Evolutionary conservation across 23 tunicate species (phyloP).

Genomic region (Ascidia mentula): DNA sequence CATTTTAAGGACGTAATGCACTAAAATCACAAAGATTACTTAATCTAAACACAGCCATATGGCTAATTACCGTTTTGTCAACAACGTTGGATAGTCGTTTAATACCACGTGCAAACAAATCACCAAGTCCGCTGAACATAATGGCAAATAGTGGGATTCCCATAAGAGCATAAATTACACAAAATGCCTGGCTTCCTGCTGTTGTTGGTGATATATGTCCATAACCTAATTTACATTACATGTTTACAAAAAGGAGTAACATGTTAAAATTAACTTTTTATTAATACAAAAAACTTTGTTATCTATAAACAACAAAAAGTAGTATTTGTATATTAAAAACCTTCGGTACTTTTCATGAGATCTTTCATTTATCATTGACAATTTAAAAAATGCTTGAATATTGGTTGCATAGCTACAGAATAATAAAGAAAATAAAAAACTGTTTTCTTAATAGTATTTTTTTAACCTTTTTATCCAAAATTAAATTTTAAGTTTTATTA

Average conservation of each 20-base stretch:
- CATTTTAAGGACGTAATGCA: too few species aligned
- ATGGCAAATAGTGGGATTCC: slow-evolving; percentile 82
- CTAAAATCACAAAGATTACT: too few species aligned
- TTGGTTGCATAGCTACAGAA: too few species aligned
- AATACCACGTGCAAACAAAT: neutral
- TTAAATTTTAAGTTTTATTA: too few species aligned
- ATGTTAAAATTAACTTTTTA: neutral
- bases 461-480: too few species aligned
- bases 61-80: slow-evolving; percentile 27
- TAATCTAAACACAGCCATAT: too few species aligned
- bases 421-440: too few species aligned
- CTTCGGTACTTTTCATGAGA: too few species aligned
- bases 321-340: neutral
- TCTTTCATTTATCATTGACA: too few species aligned
- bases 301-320: neutral
- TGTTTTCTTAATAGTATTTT: too few species aligned
- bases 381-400: neutral
- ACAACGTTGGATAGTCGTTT: slow-evolving; percentile 4
- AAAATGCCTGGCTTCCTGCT: slow-evolving; percentile 38
- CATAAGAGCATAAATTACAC: slow-evolving; percentile 60
- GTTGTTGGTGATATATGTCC: slow-evolving; percentile 63
- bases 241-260: neutral
- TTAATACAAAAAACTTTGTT: neutral
- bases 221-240: slow-evolving; percentile 37
- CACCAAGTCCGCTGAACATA: slow-evolving; percentile 50